Evolutionary conservation across 2,113 vertebrate genomes (phyloP).

Genomic region (Catharus fuscescens): DNA sequence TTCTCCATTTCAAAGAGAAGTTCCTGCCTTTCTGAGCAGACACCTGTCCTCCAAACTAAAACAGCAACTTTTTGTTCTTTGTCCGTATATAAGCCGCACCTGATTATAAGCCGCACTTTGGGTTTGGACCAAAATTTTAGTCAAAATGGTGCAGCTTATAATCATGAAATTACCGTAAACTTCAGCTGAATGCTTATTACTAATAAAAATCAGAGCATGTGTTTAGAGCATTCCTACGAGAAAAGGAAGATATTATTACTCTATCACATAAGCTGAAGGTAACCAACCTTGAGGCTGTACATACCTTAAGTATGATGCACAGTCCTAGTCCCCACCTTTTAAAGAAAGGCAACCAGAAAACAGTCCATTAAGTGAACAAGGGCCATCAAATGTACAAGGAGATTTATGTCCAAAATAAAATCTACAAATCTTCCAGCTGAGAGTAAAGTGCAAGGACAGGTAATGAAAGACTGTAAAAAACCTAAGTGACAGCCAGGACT

Average conservation of each 20-base stretch:
- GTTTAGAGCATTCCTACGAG: neutral
- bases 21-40: no score
- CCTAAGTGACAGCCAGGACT: neutral
- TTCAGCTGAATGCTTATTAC: neutral
- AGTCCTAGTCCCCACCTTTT: neutral
- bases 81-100: no score
- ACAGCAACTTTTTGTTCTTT: no score
- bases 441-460: neutral
- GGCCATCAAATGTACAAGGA: neutral
- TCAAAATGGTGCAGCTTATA: no score
- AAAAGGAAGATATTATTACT: neutral
- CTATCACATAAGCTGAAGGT: neutral
- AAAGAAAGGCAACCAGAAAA: neutral
- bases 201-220: neutral
- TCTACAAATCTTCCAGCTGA: neutral
- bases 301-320: neutral
- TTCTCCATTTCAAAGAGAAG: no score
- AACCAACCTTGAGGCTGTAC: neutral
- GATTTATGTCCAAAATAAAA: neutral
- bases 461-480: neutral
- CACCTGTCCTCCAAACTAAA: no score
- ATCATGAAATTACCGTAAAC: neutral
- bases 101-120: no score
- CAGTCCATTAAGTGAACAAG: neutral
- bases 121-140: no score